Evolutionary conservation across 2,113 vertebrate species (phyloP).

Genomic region (Gambusia holbrooki): DNA sequence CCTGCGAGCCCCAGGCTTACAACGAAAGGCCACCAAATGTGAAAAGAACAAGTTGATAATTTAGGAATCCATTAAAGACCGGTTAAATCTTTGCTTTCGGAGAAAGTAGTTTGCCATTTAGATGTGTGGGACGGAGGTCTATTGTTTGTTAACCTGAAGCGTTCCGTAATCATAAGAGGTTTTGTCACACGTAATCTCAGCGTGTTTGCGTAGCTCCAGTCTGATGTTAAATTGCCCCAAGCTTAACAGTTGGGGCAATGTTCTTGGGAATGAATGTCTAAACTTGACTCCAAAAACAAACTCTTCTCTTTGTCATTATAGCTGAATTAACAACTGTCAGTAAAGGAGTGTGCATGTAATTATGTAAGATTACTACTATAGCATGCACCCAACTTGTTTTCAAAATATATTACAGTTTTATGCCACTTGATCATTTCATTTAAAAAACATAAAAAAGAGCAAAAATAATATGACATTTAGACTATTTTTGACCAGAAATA

Average conservation of each 20-base stretch:
- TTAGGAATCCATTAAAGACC: constrained; percentile 51
- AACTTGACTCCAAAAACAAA: too few relatives aligned
- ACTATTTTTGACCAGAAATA: too few relatives aligned
- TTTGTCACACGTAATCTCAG: constrained; percentile 4
- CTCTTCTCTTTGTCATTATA: too few relatives aligned
- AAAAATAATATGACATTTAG: too few relatives aligned
- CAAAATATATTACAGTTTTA: too few relatives aligned
- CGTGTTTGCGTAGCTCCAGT: too few relatives aligned
- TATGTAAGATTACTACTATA: background rate
- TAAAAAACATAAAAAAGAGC: too few relatives aligned
- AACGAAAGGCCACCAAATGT: constrained; percentile 30
- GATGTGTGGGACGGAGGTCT: background rate
- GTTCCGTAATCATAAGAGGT: constrained; percentile 26
- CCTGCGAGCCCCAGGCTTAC: constrained; percentile 5
- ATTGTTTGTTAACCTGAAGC: background rate
- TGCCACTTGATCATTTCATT: too few relatives aligned
- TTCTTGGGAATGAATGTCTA: too few relatives aligned
- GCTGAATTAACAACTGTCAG: too few relatives aligned
- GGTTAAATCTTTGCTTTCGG: constrained; percentile 34
- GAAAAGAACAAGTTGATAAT: constrained; percentile 57
- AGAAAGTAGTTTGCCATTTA: constrained; percentile 24
- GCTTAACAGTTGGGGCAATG: too few relatives aligned
- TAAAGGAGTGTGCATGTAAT: background rate
- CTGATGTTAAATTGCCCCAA: too few relatives aligned
- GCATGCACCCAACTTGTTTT: background rate